Base-by-base conservation (phyloP, 2,888 invertebrate species). In the Holacanthella duospinosa region DNA sequence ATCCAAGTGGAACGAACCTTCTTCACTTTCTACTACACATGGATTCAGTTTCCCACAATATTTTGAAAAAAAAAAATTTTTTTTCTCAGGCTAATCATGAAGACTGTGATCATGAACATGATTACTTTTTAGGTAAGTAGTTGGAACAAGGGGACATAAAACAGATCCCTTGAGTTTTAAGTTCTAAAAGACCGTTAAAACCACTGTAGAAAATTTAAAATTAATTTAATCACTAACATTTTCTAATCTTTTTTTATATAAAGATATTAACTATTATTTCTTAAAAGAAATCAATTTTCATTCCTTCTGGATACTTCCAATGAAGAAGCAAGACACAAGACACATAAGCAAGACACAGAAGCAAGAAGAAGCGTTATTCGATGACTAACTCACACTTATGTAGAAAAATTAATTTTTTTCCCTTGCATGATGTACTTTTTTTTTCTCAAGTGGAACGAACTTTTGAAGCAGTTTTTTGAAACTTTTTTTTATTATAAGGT, bases 1-100 rank as follows among this genome's bases (percentile, higher is more conserved):
- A 48, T n/a, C 48, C 48, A 48, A 48, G 48, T 48, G 48, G 48
- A 48, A 48, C 48, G 16, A 48, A 48, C 48, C 48, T 48, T 21
- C 48, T 48, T 48, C n/a, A 48, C 48, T 48, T 48, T 48, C 48
- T 48, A 16, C n/a, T 48, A 9, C 48, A 9, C 48, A 48, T 48
- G 48, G 21, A 48, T 48, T 48, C 4, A 48, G 21, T 48, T 48
- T 48, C 48, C 48, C 48, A 48, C 48, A 48, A 21, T 48, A 21
- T 16, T 48, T 16, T 16, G 16, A 9, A 48, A 21, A 16, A 9
- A 4, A n/a, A 9, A 4, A 48, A n/a, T 9, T 21, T 48, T 48
- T 48, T 48, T 21, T 48, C 48, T n/a, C 48, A 48, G 48, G 21
- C 19, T 48, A 48, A 48, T 48, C 48, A 48, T 48, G 36, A 16